These are phyloP conservation scores for Hypotaenidia okinawae DNA, from an alignment of 2,797 vertebrate species.

Conservation along the genomic window DNA sequence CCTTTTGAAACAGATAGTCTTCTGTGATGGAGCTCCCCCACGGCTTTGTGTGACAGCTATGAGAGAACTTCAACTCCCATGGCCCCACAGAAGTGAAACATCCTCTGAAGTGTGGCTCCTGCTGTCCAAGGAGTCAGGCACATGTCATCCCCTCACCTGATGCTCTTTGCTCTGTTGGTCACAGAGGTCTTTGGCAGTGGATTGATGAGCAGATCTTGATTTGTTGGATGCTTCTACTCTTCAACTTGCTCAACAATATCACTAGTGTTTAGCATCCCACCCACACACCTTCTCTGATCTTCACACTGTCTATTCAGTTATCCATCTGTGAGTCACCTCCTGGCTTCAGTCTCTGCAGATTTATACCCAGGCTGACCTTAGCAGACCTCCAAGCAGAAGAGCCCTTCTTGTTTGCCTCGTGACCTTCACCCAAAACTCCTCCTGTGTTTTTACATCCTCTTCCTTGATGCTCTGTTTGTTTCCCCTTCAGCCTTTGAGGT, in stretches of 20 bases:
- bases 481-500: background rate
- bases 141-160: background rate
- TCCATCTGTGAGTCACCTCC: background rate
- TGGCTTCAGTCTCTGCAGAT: background rate
- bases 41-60: background rate
- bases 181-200: background rate
- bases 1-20: background rate
- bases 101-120: background rate
- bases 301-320: background rate
- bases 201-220: background rate
- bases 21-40: background rate
- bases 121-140: background rate
- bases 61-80: background rate
- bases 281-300: background rate
- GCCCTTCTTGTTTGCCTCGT: background rate
- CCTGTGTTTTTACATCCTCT: background rate
- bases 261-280: background rate
- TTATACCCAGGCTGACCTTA: background rate
- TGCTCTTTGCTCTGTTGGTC: background rate
- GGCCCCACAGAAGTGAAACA: background rate
- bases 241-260: background rate
- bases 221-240: background rate
- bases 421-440: background rate
- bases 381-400: background rate
- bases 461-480: background rate